phyloP scores from a whole-genome alignment of 2,888 invertebrate species.

The Oscheius sp. region DNA sequence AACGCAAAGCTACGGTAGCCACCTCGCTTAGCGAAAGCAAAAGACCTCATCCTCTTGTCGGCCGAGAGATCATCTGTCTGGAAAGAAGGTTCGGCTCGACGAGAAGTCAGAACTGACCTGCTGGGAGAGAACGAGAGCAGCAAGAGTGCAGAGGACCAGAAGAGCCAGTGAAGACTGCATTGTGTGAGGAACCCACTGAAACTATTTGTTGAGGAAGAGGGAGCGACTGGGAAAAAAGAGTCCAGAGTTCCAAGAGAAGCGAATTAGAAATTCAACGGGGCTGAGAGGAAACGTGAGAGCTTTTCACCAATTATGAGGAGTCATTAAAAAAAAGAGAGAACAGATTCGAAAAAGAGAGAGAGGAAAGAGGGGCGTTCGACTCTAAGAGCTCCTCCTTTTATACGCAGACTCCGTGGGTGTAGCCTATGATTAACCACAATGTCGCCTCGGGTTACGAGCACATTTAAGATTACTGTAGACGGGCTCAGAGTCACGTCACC shows the following conservation, averaged over 20 bases:
- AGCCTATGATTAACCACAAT: conserved; percentile 19
- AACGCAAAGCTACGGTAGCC: conserved; percentile 43
- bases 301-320: not conserved
- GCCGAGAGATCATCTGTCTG: conserved; percentile 28
- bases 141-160: conserved; percentile 19
- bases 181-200: conserved; percentile 20
- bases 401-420: conserved; percentile 19
- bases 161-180: conserved; percentile 30
- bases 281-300: too few species aligned
- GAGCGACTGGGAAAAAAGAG: not conserved
- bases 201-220: not conserved
- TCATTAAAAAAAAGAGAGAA: not conserved
- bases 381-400: not conserved
- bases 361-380: conserved; percentile 2
- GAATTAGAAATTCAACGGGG: not conserved
- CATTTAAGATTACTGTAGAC: conserved; percentile 1
- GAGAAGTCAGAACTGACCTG: not conserved
- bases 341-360: not conserved
- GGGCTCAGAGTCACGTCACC: too few species aligned
- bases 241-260: not conserved
- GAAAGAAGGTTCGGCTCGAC: not conserved
- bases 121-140: conserved; percentile 22
- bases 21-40: conserved; percentile 29
- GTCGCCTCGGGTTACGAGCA: conserved; percentile 7
- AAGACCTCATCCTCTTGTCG: conserved; percentile 26